Conservation (phyloP, 2,797 vertebrate genomes). For the Gephyroberyx darwinii region DNA sequence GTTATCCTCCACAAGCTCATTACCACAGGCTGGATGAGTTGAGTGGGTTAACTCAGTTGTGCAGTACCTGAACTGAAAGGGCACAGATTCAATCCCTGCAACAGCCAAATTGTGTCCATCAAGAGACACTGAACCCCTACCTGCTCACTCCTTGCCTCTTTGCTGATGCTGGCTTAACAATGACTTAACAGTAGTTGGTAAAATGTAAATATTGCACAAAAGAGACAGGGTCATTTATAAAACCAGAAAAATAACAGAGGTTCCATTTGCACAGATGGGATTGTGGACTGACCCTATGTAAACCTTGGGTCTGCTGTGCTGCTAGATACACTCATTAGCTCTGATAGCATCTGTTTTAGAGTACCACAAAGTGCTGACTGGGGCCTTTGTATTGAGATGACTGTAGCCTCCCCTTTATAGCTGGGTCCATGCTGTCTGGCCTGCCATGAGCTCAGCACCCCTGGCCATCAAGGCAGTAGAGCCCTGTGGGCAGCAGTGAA, state of each 20-base stretch:
- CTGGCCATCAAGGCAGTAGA: slow-evolving; percentile 34
- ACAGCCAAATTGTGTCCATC: slow-evolving; percentile 5
- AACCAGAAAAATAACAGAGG: slow-evolving; percentile 1
- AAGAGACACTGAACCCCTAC: slow-evolving; percentile 7
- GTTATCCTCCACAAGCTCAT: slow-evolving; percentile 50
- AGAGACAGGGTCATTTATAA: background rate
- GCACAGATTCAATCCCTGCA: background rate
- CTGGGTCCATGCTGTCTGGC: slow-evolving; percentile 54
- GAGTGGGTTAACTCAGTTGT: slow-evolving; percentile 45
- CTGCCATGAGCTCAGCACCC: slow-evolving; percentile 29
- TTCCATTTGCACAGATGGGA: slow-evolving; percentile 25
- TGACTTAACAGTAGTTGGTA: background rate
- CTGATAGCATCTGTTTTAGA: slow-evolving; percentile 71
- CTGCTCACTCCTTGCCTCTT: background rate
- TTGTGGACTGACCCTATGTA: slow-evolving; percentile 42
- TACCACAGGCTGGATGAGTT: slow-evolving; percentile 33
- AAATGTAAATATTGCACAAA: slow-evolving; percentile 7
- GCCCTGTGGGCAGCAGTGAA: slow-evolving; percentile 40
- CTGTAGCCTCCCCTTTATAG: slow-evolving; percentile 58
- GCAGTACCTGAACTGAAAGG: background rate
- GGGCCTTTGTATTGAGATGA: slow-evolving; percentile 63
- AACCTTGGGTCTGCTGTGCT: slow-evolving; percentile 42
- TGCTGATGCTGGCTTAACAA: background rate
- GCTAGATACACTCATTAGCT: slow-evolving; percentile 52
- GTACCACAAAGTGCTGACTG: slow-evolving; percentile 66